Conservation (phyloP, 2,888 invertebrate genomes). For the Mythimna ferrago region DNA sequence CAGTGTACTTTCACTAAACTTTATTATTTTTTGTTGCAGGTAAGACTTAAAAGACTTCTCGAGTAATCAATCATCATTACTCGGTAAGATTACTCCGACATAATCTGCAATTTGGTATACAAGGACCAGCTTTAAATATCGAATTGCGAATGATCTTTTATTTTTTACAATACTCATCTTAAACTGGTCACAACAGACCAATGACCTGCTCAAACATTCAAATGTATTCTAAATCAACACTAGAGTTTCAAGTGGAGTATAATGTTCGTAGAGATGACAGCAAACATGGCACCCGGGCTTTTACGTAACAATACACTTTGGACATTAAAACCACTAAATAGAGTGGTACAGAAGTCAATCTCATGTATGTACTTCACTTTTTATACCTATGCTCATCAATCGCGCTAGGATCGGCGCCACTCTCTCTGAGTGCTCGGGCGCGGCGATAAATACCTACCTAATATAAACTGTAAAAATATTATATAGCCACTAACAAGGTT, state of each 20-base stretch:
- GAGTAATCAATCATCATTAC: slow-evolving; percentile 17
- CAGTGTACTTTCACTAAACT: slow-evolving; percentile 12
- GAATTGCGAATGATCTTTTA: not conserved
- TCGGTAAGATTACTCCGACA: slow-evolving; percentile 35
- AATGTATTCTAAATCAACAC: slow-evolving; percentile 51
- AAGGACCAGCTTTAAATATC: not conserved
- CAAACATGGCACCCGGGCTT: slow-evolving; percentile 21
- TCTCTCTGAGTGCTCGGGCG: too few relatives aligned
- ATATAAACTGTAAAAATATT: too few relatives aligned
- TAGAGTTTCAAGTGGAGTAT: slow-evolving; percentile 46
- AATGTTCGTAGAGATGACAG: slow-evolving; percentile 43
- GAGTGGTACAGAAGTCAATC: too few relatives aligned
- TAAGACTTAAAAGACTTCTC: slow-evolving; percentile 58
- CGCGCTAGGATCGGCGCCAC: too few relatives aligned
- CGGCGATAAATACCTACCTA: too few relatives aligned
- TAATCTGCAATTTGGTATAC: slow-evolving; percentile 6
- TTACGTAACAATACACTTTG: slow-evolving; percentile 34
- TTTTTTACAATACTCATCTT: slow-evolving; percentile 8
- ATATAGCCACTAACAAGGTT: too few relatives aligned
- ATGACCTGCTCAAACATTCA: slow-evolving; percentile 50
- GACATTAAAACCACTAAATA: slow-evolving; percentile 41
- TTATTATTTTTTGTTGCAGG: slow-evolving; percentile 66
- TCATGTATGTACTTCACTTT: too few relatives aligned
- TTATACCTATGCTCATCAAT: too few relatives aligned
- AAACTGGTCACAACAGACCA: slow-evolving; percentile 30